phyloP scores from a whole-genome alignment of 2,797 vertebrate genomes.

The Diplodus sargus region DNA sequence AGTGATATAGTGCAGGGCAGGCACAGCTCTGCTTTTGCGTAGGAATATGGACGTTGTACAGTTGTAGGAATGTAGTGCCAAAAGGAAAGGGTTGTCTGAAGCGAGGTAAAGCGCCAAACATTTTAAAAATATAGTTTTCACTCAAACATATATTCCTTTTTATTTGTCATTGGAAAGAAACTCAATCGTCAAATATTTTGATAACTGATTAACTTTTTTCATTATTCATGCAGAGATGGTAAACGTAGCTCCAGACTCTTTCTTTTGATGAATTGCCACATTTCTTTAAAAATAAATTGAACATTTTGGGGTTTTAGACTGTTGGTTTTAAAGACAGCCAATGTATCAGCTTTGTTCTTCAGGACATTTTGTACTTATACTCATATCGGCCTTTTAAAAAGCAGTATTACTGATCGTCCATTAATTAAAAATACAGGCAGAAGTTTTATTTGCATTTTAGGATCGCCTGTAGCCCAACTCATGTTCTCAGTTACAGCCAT shows the following conservation, averaged over 20 bases:
- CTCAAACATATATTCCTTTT: too few species aligned
- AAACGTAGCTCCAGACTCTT: neutral
- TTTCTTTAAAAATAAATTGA: neutral
- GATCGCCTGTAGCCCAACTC: neutral
- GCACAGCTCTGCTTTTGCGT: too few species aligned
- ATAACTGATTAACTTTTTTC: neutral
- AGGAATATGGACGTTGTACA: too few species aligned
- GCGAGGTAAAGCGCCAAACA: too few species aligned
- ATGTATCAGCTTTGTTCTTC: too few species aligned
- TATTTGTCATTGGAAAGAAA: neutral
- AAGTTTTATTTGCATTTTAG: neutral
- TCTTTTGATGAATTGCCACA: neutral
- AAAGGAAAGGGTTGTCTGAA: too few species aligned
- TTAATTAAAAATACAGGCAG: neutral
- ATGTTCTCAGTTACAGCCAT: neutral
- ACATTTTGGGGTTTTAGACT: neutral
- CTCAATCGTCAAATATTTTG: neutral
- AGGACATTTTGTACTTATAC: too few species aligned
- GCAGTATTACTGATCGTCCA: neutral
- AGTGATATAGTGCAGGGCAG: too few species aligned
- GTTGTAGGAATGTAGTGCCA: too few species aligned
- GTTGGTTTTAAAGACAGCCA: neutral
- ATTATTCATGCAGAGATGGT: neutral
- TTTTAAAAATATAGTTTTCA: too few species aligned
- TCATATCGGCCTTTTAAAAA: neutral